Evolutionary conservation across 2,888 invertebrate species (phyloP), one percentile per base, ranked within the genome.

Genomic region (Nemurella pictetii): DNA sequence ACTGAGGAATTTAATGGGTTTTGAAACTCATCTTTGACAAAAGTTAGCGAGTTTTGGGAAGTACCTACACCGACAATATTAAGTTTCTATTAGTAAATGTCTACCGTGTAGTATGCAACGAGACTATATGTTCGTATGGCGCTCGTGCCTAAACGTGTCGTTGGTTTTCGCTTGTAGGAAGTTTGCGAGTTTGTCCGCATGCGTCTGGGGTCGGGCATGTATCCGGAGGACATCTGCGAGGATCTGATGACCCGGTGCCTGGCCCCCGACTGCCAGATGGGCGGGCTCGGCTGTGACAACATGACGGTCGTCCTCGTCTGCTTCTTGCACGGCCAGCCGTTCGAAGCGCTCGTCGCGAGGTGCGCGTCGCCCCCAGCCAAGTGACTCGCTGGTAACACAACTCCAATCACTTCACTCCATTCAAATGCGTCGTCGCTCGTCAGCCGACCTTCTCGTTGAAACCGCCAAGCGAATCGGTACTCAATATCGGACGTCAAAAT

Each of bases 261-360:
- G 84, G 98, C 99, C 0, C 99, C 99, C 1, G 99, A 99, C 92
- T 97, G 97, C 89, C 96, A 97, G 89, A 98, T 99, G 94, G 98
- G 97, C 78, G 99, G 99, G 0, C 93, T 99, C 77, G 99, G 99
- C 87, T 98, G 99, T 91, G 99, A 99, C 91, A 99, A 99, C 91
- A 99, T 99, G 99, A 99, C 99, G 28, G 98, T 98, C 2, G 94
- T 98, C 55, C 91, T 99, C 73, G 94, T 98, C 85, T 96, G 96
- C 89, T 94, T 98, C 86, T 90, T 95, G 72, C 93, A 93, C 84
- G 92, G 92, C 25, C 91, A 91, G 87, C 89, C 92, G 4, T 93
- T 92, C 86, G 90, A 90, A 27, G 89, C 91, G 80, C 89, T 91
- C 35, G 87, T 89, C 74, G 87, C 88, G 30, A 90, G 89, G 85